Conservation (phyloP, 2,797 vertebrate species). For the Myoxocephalus aenaeus region DNA sequence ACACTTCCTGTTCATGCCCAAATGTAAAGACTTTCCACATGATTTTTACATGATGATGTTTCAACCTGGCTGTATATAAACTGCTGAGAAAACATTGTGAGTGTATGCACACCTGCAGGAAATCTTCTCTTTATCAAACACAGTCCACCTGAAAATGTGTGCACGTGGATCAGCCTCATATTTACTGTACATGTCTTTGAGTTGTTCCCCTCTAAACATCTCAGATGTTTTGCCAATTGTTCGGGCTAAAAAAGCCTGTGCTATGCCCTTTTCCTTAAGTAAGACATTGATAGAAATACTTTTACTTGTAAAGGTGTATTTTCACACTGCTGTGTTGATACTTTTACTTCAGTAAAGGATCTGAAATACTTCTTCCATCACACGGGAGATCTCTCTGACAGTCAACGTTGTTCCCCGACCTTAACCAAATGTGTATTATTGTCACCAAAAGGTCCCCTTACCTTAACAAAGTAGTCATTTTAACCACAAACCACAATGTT, state of each 20-base stretch:
- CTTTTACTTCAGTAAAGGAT: too few species aligned
- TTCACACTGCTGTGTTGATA: too few species aligned
- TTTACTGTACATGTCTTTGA: not conserved
- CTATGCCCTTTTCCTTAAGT: not conserved
- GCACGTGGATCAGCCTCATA: not conserved
- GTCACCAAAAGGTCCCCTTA: not conserved
- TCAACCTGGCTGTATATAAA: not conserved
- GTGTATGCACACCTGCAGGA: not conserved
- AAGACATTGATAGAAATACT: not conserved
- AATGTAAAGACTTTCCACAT: not conserved
- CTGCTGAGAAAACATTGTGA: not conserved
- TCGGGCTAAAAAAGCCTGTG: not conserved
- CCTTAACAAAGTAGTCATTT: not conserved
- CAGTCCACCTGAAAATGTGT: too few species aligned
- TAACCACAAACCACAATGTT: not conserved
- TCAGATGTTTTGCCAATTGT: too few species aligned
- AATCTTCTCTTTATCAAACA: not conserved
- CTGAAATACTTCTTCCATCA: too few species aligned
- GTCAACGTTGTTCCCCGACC: too few species aligned
- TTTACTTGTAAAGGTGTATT: not conserved
- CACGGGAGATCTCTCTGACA: too few species aligned
- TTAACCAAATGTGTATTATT: not conserved
- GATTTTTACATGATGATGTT: not conserved
- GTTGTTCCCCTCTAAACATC: not conserved
- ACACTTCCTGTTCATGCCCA: not conserved